phyloP scores from a whole-genome alignment of 2,888 invertebrate species.

The Liodrosophila aerea region DNA sequence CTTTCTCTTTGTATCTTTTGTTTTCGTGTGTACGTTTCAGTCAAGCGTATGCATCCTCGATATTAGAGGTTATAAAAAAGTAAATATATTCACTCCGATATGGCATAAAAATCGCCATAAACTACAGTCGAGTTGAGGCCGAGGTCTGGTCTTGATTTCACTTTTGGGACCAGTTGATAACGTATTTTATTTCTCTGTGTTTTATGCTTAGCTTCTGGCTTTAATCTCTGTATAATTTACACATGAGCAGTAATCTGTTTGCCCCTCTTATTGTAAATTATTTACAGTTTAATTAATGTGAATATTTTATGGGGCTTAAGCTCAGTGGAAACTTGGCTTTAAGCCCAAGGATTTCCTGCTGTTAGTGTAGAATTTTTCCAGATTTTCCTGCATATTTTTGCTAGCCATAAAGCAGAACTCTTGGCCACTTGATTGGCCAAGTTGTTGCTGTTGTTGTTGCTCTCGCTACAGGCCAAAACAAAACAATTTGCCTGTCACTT shows the following conservation, averaged over 20 bases:
- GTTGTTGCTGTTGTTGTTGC: slow-evolving; percentile 13
- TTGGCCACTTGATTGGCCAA: slow-evolving; percentile 32
- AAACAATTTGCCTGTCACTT: slow-evolving; percentile 54
- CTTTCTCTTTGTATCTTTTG: slow-evolving; percentile 14
- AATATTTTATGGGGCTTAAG: slow-evolving; percentile 22
- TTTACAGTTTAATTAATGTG: slow-evolving; percentile 42
- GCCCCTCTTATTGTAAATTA: slow-evolving; percentile 30
- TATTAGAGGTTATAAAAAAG: background rate
- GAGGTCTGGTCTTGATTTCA: background rate
- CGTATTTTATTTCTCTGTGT: background rate
- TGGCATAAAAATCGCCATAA: slow-evolving; percentile 10
- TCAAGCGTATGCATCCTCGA: slow-evolving; percentile 24
- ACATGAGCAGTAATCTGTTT: slow-evolving; percentile 31
- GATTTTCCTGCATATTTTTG: background rate
- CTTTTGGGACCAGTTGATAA: slow-evolving; percentile 30
- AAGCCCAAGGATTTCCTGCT: too few relatives aligned
- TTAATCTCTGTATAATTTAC: slow-evolving; percentile 2
- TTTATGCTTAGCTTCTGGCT: slow-evolving; percentile 13
- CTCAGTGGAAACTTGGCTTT: too few relatives aligned
- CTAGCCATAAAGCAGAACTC: slow-evolving; percentile 6
- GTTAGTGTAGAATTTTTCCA: background rate
- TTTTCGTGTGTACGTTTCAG: slow-evolving; percentile 12
- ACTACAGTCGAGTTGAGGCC: background rate
- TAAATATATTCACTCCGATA: background rate
- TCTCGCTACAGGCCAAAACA: slow-evolving; percentile 6